Conservation (phyloP, 2,797 vertebrate genomes). For the Platalea minor region DNA sequence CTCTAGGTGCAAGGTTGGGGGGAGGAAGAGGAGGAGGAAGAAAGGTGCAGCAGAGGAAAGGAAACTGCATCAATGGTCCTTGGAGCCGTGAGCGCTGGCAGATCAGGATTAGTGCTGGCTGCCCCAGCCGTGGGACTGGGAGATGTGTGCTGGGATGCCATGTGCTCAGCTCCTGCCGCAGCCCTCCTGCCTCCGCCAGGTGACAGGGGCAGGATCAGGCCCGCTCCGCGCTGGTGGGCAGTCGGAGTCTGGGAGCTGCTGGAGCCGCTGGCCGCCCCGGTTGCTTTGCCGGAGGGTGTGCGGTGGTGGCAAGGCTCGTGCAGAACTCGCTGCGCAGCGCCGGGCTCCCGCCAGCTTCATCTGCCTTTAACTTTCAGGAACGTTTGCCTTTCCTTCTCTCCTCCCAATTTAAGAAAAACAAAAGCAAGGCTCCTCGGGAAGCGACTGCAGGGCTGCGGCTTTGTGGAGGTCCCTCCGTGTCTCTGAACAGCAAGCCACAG, state of each 20-base stretch:
- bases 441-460: not conserved
- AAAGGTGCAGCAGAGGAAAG: not conserved
- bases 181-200: not conserved
- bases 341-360: accelerated
- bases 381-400: not conserved
- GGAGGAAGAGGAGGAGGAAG: not conserved
- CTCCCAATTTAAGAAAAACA: not conserved
- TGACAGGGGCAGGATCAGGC: not conserved
- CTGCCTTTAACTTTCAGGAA: not conserved
- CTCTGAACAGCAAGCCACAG: not conserved
- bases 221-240: accelerated
- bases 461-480: not conserved
- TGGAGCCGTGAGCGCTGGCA: accelerated
- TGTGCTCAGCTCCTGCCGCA: accelerated
- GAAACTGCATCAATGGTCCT: accelerated
- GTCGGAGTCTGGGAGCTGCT: no score
- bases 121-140: not conserved
- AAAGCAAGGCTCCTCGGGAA: not conserved
- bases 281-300: accelerated
- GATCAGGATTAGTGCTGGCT: not conserved
- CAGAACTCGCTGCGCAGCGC: not conserved
- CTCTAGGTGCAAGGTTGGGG: not conserved
- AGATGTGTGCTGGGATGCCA: not conserved
- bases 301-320: not conserved
- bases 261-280: accelerated